phyloP scores from a whole-genome alignment of 2,797 vertebrate genomes.

The Trachops cirrhosus region DNA sequence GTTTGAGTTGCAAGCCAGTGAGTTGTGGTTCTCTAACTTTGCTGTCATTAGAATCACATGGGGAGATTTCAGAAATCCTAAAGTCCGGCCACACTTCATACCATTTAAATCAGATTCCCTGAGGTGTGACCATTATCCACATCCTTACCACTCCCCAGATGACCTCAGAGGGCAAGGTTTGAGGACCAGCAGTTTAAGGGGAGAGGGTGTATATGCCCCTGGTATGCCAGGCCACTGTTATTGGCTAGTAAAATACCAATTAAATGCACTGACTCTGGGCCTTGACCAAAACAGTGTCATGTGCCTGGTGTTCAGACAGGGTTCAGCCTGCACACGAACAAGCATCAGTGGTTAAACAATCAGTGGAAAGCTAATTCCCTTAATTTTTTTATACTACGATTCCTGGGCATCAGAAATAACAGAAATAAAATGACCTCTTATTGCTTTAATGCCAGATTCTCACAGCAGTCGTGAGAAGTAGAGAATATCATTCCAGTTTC shows the following conservation, averaged over 20 bases:
- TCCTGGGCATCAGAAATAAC: background rate
- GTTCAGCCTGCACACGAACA: background rate
- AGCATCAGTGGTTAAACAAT: background rate
- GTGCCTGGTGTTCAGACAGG: background rate
- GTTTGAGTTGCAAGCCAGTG: background rate
- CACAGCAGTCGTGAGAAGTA: background rate
- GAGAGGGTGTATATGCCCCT: background rate
- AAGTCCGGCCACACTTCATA: background rate
- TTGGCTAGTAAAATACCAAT: background rate
- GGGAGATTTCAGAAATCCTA: background rate
- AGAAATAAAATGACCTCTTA: slow-evolving; percentile 1
- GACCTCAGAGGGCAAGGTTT: background rate
- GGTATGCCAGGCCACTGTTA: background rate
- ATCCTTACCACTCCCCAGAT: background rate
- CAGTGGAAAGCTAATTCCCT: background rate
- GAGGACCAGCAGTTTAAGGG: background rate
- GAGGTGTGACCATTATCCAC: background rate
- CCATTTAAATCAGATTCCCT: background rate
- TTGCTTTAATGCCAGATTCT: background rate
- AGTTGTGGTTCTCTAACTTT: background rate
- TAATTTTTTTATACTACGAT: background rate
- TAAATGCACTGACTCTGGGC: background rate
- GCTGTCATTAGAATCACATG: background rate
- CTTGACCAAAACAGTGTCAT: background rate
- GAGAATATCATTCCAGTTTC: background rate